Base-by-base conservation (phyloP, 2,888 invertebrate species). In the Eledone cirrhosa region DNA sequence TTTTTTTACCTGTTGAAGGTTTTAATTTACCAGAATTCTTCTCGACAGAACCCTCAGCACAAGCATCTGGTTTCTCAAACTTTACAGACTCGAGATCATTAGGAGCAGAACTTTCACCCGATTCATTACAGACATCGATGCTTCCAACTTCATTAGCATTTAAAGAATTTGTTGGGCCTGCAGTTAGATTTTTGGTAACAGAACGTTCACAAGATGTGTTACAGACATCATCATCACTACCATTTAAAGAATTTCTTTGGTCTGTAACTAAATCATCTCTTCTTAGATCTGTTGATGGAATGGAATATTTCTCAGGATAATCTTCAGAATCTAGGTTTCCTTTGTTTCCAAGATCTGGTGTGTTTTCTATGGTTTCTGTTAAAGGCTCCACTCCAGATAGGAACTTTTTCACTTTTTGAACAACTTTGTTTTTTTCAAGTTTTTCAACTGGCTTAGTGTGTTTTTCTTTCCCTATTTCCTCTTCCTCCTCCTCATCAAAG, bases 401-500 rank as follows among this genome's bases (percentile, higher is more conserved):
- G 77, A 87, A 87, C 24, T 76, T 31, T 81, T 83, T 86, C 11
- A 83, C 86, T 81, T 86, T 86, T 11, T 80, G 80, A 24, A 88
- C 77, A 7, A 81, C 78, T 83, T 84, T 85, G 78, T 85, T 84
- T 11, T 79, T 78, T 74, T 81, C 41, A 11, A 72, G n/a, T 41
- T 13, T n/a, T 22, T n/a, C n/a, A 14, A 63, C n/a, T 27, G 4
- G 16, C 13, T 13, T 0, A 0, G n/a, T 33, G 22, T 4, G n/a
- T 72, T 69, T 69, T 8, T 31, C 27, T 33, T 5, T 22, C n/a
- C 2, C 19, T 2, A n/a, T 8, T 41, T 19, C 72, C 24, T 81
- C 80, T 65, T 85, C 84, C 11, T 86, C 88, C 78, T 88, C 87
- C 67, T 85, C 82, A 78, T 87, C 87, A 84, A 88, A 88, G 59